A percentile compares a stretch with the other conserved stretches of the same genome.
Evolutionary conservation across 1,140 invertebrate genomes (phyloP).

Genomic region (Diachasma alloeum): DNA sequence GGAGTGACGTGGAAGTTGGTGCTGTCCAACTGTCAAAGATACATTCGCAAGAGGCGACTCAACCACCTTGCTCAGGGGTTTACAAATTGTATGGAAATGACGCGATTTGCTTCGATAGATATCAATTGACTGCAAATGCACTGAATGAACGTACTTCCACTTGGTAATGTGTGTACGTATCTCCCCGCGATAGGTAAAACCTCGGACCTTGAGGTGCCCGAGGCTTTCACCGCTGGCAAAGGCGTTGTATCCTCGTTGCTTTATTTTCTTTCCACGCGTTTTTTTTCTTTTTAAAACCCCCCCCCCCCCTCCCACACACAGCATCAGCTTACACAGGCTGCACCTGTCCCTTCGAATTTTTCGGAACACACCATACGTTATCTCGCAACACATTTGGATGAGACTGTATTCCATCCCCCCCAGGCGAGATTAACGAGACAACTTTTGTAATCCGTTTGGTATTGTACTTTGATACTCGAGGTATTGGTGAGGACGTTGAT

Average conservation of each 20-base stretch:
- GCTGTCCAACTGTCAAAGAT: background rate
- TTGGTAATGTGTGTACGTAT: background rate
- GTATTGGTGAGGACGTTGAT: conserved; percentile 23
- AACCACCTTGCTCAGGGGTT: background rate
- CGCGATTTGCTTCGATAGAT: background rate
- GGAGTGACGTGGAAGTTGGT: background rate
- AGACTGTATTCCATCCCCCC: background rate
- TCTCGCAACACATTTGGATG: background rate
- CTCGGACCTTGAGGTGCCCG: background rate
- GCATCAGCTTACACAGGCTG: background rate
- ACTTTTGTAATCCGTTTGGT: background rate
- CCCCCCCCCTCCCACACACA: background rate
- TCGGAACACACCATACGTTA: conserved; percentile 3
- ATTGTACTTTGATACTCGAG: background rate
- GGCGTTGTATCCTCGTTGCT: background rate
- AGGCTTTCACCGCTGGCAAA: background rate
- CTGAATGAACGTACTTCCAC: background rate
- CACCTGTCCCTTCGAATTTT: conserved; percentile 7
- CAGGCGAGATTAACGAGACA: background rate
- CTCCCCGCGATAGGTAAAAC: background rate
- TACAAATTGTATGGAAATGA: conserved; percentile 29
- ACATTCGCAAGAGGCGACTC: background rate
- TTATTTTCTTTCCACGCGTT: background rate
- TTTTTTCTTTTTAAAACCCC: background rate
- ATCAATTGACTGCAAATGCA: conserved; percentile 5